Evolutionary conservation across 1,140 invertebrate genomes (phyloP).

Genomic region (Trinorchestia longiramus): DNA sequence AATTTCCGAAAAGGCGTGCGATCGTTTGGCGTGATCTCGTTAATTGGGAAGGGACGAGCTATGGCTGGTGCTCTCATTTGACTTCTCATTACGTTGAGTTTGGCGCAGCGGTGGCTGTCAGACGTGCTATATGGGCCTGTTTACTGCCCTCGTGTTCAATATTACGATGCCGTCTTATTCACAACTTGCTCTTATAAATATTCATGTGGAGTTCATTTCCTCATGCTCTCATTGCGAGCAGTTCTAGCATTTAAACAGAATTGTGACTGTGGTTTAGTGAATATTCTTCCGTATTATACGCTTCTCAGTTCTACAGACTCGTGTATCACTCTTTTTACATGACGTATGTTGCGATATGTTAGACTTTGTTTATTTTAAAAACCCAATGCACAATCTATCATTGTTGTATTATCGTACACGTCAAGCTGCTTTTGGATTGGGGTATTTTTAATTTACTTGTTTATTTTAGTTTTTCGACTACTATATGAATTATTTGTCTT

Average conservation of each 20-base stretch:
- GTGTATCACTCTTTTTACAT: too few relatives aligned
- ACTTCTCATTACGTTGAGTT: not conserved
- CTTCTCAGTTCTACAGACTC: too few relatives aligned
- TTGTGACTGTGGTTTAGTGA: not conserved
- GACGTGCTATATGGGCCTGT: not conserved
- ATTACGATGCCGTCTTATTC: not conserved
- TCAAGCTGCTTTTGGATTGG: too few relatives aligned
- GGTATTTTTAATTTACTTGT: too few relatives aligned
- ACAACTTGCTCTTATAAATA: not conserved
- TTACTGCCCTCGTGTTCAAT: not conserved
- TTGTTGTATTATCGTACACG: too few relatives aligned
- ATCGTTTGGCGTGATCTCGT: constrained; percentile 7
- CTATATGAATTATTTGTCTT: too few relatives aligned
- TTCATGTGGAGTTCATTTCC: not conserved
- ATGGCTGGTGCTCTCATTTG: not conserved
- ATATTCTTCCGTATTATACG: too few relatives aligned
- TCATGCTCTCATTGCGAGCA: not conserved
- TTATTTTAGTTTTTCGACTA: too few relatives aligned
- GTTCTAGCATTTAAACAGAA: not conserved
- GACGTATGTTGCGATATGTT: too few relatives aligned
- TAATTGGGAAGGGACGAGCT: not conserved
- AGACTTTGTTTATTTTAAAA: too few relatives aligned
- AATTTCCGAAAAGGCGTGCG: not conserved
- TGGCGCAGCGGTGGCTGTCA: not conserved
- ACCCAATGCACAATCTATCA: too few relatives aligned